Evolutionary conservation across 2,113 vertebrate species (phyloP).

Genomic region (Rana temporaria): DNA sequence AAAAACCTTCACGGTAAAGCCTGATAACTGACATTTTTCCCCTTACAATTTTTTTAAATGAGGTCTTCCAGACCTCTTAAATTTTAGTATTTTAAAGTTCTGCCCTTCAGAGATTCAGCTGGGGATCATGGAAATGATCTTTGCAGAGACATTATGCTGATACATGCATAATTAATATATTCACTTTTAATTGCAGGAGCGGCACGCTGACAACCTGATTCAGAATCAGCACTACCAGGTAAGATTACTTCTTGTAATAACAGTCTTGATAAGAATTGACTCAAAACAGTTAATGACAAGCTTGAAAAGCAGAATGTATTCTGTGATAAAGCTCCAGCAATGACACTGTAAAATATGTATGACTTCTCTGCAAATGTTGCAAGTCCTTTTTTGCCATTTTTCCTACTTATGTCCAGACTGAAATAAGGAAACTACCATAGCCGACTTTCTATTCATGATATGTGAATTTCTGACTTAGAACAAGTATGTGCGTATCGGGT

Average conservation of each 20-base stretch:
- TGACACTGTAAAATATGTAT: conserved; percentile 51
- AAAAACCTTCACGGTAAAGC: conserved; percentile 87
- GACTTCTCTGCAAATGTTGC: conserved; percentile 25
- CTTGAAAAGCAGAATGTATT: background rate
- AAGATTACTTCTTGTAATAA: conserved; percentile 54
- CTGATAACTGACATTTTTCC: fast-evolving
- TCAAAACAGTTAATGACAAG: conserved; percentile 31
- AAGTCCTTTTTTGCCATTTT: background rate
- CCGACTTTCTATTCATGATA: too few species aligned
- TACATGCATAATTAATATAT: conserved; percentile 49
- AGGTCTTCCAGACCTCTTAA: fast-evolving
- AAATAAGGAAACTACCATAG: too few species aligned
- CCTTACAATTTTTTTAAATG: background rate
- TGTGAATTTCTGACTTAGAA: too few species aligned
- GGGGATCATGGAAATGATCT: conserved; percentile 28
- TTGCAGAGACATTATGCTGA: background rate
- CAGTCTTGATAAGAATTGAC: conserved; percentile 2
- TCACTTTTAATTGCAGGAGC: conserved; percentile 80
- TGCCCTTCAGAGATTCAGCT: background rate
- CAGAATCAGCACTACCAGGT: conserved; percentile 98
- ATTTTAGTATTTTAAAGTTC: background rate
- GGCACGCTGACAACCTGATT: conserved; percentile 91
- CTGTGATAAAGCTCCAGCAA: conserved; percentile 3
- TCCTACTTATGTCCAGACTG: background rate
- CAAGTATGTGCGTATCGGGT: too few species aligned